These are phyloP conservation scores for Ditula angustiorana DNA, from an alignment of 2,888 invertebrate species.

Conservation along the genomic window DNA sequence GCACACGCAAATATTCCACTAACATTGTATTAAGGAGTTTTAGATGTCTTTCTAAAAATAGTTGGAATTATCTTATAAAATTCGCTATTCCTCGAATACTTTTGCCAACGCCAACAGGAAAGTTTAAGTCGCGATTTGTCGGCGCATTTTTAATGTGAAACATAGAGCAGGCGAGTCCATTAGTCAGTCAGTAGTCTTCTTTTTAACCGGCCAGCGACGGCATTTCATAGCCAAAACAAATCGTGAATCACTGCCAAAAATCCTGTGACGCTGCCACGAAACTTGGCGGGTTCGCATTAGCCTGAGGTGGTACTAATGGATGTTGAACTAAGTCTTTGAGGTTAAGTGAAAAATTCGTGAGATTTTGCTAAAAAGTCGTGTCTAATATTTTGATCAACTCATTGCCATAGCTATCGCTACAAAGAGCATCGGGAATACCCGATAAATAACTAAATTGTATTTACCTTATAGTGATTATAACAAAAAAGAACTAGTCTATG, in stretches of 20 bases:
- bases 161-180: conserved; percentile 63
- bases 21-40: too few species aligned
- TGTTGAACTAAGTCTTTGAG: neutral
- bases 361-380: too few species aligned
- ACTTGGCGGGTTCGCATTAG: conserved; percentile 42
- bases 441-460: too few species aligned
- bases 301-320: conserved; percentile 24
- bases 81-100: neutral
- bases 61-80: neutral
- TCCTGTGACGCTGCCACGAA: conserved; percentile 46
- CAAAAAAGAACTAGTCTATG: too few species aligned
- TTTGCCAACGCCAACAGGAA: conserved; percentile 11
- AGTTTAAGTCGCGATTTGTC: conserved; percentile 35
- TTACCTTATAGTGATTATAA: too few species aligned
- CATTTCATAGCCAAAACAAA: conserved; percentile 82
- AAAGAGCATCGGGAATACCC: too few species aligned
- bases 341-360: neutral
- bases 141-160: conserved; percentile 59
- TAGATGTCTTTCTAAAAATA: neutral
- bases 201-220: conserved; percentile 49
- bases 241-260: conserved; percentile 82
- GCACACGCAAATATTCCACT: neutral
- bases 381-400: too few species aligned
- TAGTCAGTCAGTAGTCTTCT: conserved; percentile 65
- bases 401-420: too few species aligned